Evolutionary conservation across 30 jellyfish, hydroid and myxozoan species (phyloP), one percentile per base, ranked within the genome.

Genomic region (Hydra vulgaris): DNA sequence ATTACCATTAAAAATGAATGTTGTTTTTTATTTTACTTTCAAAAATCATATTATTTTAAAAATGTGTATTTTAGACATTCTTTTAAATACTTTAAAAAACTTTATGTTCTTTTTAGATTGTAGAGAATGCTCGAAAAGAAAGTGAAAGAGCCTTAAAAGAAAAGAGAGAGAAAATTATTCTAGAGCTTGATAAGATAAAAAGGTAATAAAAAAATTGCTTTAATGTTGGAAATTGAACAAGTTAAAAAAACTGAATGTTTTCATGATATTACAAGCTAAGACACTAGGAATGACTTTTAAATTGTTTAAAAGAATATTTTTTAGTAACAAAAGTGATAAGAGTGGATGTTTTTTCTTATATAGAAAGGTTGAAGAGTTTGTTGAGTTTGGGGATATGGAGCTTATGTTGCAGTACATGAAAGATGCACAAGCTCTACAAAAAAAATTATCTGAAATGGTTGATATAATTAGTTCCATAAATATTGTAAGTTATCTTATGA

Each of bases 341-440:
- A n/a, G n/a, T n/a, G n/a, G n/a, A 40, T 40, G 5, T 12, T 40
- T 40, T 40, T 5, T 40, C 5, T 40, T 3, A 40, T 74, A 7
- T 80, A 91, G 98, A 80, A 87, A 83, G 66, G 96, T 86, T 15
- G 55, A 19, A 23, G 98, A 91, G 81, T 86, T 91, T 76, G 92
- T 86, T 54, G 98, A 91, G 67, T 91, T 76, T 81, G 96, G 96
- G 0, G 96, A 91, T 82, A 86, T 91, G 96, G 96, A 86, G 22
- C 71, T 91, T 95, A 91, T 91, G 96, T 56, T 91, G 82, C 98
- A 85, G 26, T 91, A 91, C 56, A 78, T 91, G 75, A 91, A 84
- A 79, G 98, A 91, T 83, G 98, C 83, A 18, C 98, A 91, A 70
- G 89, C 88, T 3, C 96, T 91, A 72, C 98, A 91, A 77, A 91